Conservation (phyloP, 2,888 invertebrate species). For the Drosophila mettleri region DNA sequence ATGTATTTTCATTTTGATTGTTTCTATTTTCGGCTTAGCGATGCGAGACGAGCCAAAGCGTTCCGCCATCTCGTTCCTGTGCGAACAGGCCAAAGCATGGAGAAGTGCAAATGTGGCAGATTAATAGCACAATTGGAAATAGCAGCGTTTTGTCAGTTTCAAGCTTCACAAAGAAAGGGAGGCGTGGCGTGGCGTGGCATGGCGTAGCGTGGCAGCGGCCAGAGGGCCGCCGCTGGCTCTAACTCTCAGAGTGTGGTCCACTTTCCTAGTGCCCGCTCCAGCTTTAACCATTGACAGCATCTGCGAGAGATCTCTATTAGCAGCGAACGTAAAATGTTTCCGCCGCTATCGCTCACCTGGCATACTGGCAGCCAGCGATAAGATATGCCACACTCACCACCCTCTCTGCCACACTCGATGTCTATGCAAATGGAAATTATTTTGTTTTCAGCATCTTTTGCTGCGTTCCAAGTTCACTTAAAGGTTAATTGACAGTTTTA, state of each 20-base stretch:
- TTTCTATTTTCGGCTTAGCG: slow-evolving; percentile 74
- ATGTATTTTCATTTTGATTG: slow-evolving; percentile 80
- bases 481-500: slow-evolving; percentile 83
- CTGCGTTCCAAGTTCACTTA: slow-evolving; percentile 59
- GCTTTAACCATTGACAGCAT: slow-evolving; percentile 34
- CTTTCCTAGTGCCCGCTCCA: slow-evolving; percentile 45
- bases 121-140: slow-evolving; percentile 83
- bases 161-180: slow-evolving; percentile 60
- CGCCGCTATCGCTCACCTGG: slow-evolving; percentile 51
- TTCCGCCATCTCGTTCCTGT: slow-evolving; percentile 29
- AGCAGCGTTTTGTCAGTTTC: slow-evolving; percentile 78
- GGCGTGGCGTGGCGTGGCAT: no score
- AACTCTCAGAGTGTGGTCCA: slow-evolving; percentile 42
- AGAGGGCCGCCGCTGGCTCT: not conserved
- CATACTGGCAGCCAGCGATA: slow-evolving; percentile 69
- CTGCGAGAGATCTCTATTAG: slow-evolving; percentile 75
- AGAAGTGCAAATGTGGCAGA: slow-evolving; percentile 84
- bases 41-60: slow-evolving; percentile 49
- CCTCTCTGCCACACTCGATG: slow-evolving; percentile 10
- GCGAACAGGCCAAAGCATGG: slow-evolving; percentile 32
- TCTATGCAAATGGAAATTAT: slow-evolving; percentile 65
- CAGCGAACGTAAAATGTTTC: slow-evolving; percentile 54
- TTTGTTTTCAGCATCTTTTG: slow-evolving; percentile 39
- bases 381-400: slow-evolving; percentile 21
- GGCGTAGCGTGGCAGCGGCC: no score